Percentiles rank a stretch among this genome's conserved stretches.
phyloP scores from a whole-genome alignment of 1,140 invertebrate genomes.

The Hydropsyche tenuis region DNA sequence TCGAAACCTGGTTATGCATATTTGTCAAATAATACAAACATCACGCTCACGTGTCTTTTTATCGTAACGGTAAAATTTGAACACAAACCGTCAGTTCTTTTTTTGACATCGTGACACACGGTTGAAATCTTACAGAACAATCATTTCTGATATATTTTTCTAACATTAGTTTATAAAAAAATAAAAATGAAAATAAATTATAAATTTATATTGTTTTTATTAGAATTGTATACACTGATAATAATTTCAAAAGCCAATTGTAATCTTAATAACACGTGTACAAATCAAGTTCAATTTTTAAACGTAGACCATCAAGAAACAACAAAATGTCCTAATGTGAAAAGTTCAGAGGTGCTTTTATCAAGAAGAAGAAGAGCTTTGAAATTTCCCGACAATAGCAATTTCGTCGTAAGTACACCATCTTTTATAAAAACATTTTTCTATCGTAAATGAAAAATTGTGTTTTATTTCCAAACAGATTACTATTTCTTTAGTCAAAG shows the following conservation, averaged over 20 bases:
- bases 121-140: not conserved
- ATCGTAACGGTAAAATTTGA: not conserved
- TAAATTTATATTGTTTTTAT: too few species aligned
- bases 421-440: not conserved
- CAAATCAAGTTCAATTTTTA: not conserved
- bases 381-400: conserved; percentile 65
- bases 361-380: conserved; percentile 62
- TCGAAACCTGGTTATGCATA: not conserved
- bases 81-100: conserved; percentile 11
- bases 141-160: too few species aligned
- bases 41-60: not conserved
- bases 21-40: not conserved
- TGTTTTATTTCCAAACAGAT: conserved; percentile 51
- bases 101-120: conserved; percentile 7
- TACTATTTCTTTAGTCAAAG: conserved; percentile 57
- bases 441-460: not conserved
- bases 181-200: too few species aligned
- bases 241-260: not conserved
- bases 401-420: conserved; percentile 62
- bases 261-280: not conserved
- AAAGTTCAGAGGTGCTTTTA: conserved; percentile 42
- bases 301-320: not conserved
- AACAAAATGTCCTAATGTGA: conserved; percentile 36
- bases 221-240: too few species aligned
- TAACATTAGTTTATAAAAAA: too few species aligned